Percentiles rank a stretch among this genome's conserved stretches.
phyloP scores from a whole-genome alignment of 2,113 vertebrate species.

The Psophia crepitans region DNA sequence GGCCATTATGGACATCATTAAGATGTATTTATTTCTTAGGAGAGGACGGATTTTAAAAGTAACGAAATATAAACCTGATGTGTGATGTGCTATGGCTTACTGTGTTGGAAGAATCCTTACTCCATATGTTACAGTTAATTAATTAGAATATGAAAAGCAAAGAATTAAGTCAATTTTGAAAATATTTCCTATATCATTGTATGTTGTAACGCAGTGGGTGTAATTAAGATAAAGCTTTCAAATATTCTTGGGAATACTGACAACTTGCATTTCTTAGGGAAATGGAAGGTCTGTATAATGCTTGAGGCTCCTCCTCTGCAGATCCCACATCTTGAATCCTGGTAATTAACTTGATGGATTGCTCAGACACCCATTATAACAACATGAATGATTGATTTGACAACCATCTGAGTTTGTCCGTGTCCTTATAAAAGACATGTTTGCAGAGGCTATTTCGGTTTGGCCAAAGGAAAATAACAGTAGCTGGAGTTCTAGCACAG shows the following conservation, averaged over 20 bases:
- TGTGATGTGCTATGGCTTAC: neutral
- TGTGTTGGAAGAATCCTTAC: neutral
- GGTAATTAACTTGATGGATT: neutral
- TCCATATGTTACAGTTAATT: neutral
- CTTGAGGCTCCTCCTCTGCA: neutral
- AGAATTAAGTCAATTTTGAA: neutral
- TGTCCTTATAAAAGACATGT: neutral
- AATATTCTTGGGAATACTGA: neutral
- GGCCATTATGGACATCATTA: neutral
- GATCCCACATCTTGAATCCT: neutral
- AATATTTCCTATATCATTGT: neutral
- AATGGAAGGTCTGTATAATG: neutral
- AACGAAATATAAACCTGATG: neutral
- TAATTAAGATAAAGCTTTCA: neutral
- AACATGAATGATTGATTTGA: neutral
- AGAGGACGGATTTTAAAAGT: neutral
- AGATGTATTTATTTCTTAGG: neutral
- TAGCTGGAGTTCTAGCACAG: neutral
- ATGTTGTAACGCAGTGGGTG: neutral
- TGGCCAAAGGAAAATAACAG: neutral
- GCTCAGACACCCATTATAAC: neutral
- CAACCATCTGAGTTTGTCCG: neutral
- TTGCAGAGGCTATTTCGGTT: neutral
- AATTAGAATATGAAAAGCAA: neutral
- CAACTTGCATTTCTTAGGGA: neutral